Evolutionary conservation across 2,113 vertebrate species (phyloP).

Genomic region (Oceanites oceanicus): DNA sequence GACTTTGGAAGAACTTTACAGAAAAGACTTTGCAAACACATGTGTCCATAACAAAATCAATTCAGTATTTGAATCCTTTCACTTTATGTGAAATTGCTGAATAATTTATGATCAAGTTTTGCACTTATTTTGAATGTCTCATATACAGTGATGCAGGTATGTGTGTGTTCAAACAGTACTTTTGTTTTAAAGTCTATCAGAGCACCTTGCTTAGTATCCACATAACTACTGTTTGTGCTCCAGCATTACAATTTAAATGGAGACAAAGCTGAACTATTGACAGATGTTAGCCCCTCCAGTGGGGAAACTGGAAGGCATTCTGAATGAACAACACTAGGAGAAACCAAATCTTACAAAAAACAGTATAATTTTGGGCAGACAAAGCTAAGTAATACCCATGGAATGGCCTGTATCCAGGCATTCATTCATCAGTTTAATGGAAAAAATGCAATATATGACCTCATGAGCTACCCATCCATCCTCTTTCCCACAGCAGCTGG

Average conservation of each 20-base stretch:
- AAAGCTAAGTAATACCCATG: neutral
- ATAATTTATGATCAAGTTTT: neutral
- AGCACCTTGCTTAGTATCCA: neutral
- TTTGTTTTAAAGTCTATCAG: neutral
- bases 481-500: neutral
- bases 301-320: neutral
- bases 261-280: neutral
- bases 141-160: neutral
- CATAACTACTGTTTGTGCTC: neutral
- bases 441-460: neutral
- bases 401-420: neutral
- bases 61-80: neutral
- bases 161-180: neutral
- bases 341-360: neutral
- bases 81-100: neutral
- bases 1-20: neutral
- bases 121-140: neutral
- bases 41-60: neutral
- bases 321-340: neutral
- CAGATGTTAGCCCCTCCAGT: accelerated
- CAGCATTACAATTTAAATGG: neutral
- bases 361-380: neutral
- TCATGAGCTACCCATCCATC: neutral
- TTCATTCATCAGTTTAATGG: neutral
- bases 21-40: neutral